Evolutionary conservation across 2,797 vertebrate species (phyloP), one percentile per base, ranked within the genome.

Genomic region (Naso thynnoides): DNA sequence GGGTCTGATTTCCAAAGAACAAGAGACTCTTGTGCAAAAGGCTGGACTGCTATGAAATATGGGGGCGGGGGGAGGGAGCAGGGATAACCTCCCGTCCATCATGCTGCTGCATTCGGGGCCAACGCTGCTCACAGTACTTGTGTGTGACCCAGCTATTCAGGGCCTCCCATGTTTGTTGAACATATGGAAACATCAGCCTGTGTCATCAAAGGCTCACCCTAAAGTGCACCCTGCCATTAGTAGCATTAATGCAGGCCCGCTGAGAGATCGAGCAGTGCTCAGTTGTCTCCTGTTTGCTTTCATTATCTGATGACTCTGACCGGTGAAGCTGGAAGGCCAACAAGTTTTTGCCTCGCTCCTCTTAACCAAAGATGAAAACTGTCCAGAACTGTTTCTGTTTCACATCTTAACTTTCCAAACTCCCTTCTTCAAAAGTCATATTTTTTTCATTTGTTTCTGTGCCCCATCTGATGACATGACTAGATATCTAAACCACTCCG

Each of bases 1-100:
- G 93, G 92, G 90, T 92, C 86, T 91, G 84, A 94, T 95, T 93
- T 90, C 76, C 83, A 79, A 90, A 91, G 86, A 94, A 93, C 91
- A 94, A 91, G 85, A 90, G 89, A 24, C 87, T 79, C 90, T 92
- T 94, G 90, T 93, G 83, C 66, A 68, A 58, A 78, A 74, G 62
- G 64, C 65, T 56, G 55, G 75, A 44, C 82, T 79, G 81, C 78
- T 60, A 53, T 86, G 85, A 88, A 86, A 85, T 83, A 88, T 76
- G 71, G 79, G 39, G 60, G 26, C 41, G 53, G 55, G 66, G 70
- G 60, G 48, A 61, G 59, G 54, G 60, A 70, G 4, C 18, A 15
- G 62, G 84, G 87, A 90, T 86, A 91, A 54, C 58, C 77, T 72
- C 73, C 76, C 47, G 83, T 91, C 87, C 79, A 84, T 92, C 88